Evolutionary conservation across 1,140 invertebrate species (phyloP).

Genomic region (Bombus fervidus): DNA sequence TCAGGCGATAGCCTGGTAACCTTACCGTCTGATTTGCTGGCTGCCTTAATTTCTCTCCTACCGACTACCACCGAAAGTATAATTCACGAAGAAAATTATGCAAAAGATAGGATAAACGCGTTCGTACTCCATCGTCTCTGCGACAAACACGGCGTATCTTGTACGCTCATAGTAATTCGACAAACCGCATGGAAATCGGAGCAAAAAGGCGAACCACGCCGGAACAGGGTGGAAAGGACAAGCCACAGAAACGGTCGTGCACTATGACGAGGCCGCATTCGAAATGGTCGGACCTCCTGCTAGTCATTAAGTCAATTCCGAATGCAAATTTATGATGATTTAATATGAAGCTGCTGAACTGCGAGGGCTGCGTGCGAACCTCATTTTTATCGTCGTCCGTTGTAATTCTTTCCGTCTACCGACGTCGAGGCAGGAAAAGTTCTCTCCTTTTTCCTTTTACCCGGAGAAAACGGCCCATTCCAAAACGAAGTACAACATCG

Average conservation of each 20-base stretch:
- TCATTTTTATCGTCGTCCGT: slow-evolving; percentile 44
- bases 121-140: neutral
- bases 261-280: slow-evolving; percentile 51
- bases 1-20: neutral
- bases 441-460: neutral
- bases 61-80: neutral
- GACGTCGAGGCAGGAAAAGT: neutral
- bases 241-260: neutral
- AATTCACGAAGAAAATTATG: neutral
- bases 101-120: neutral
- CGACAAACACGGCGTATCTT: neutral
- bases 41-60: neutral
- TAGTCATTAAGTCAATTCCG: slow-evolving; percentile 72
- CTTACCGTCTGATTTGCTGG: neutral
- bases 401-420: slow-evolving; percentile 34
- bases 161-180: neutral
- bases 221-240: neutral
- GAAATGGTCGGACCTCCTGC: slow-evolving; percentile 61
- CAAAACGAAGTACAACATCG: neutral
- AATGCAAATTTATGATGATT: slow-evolving; percentile 77
- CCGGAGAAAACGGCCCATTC: neutral
- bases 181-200: neutral
- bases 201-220: neutral
- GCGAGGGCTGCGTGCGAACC: slow-evolving; percentile 28
- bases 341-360: slow-evolving; percentile 68